phyloP scores from a whole-genome alignment of 2,888 invertebrate species.

The Poecilus cupreus region DNA sequence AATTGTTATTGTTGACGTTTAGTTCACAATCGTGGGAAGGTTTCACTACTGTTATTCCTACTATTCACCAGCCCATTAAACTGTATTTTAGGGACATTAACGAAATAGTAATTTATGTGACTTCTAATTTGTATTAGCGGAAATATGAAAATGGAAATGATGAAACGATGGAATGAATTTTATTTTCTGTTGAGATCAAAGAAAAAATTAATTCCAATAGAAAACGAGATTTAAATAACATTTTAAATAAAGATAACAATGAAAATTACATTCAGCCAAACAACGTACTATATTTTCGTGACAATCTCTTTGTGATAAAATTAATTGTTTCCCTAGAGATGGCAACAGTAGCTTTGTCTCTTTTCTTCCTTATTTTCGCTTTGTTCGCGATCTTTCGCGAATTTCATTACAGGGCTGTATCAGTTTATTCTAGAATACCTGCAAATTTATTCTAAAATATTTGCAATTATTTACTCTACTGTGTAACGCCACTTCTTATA shows the following conservation, averaged over 20 bases:
- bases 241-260: constrained; percentile 41
- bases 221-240: not conserved
- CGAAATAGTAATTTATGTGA: no score
- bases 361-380: not conserved
- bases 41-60: constrained; percentile 21
- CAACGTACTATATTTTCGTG: constrained; percentile 38
- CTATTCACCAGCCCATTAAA: not conserved
- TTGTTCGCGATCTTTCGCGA: not conserved
- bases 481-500: no score
- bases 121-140: not conserved
- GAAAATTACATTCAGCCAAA: constrained; percentile 35
- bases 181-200: not conserved
- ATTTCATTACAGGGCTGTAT: not conserved
- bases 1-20: constrained; percentile 27
- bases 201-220: not conserved
- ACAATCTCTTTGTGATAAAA: constrained; percentile 55
- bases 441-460: no score
- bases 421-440: not conserved
- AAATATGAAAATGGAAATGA: not conserved
- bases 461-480: no score
- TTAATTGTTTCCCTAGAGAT: constrained; percentile 47
- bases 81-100: not conserved
- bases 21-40: constrained; percentile 42
- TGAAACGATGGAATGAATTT: not conserved
- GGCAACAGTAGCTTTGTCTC: not conserved